Evolutionary conservation across 2,113 vertebrate species (phyloP), one percentile per base, ranked within the genome.

Genomic region (Mirza zaza): DNA sequence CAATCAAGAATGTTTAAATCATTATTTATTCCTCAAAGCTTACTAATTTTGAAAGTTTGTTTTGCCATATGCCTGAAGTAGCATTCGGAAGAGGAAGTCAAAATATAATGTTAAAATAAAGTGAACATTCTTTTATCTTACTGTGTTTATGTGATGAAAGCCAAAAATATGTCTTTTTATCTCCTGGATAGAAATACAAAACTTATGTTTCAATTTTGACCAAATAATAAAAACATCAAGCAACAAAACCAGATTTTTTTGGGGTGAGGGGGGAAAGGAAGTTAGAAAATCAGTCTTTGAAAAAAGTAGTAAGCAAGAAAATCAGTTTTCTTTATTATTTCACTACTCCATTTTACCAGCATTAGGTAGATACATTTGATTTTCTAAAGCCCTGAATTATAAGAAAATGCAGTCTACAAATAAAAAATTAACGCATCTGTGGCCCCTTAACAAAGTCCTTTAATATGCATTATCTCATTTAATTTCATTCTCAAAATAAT

Each of bases 191-290:
- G 21, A 89, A 83, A 98, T n/a, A 34, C 21, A 91, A 55, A 97
- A 79, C 42, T 59, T 97, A 88, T 48, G 59, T 75, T 97, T 95
- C 86, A 57, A n/a, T 94, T 95, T 96, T 55, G 12, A 97, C 50
- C 73, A 70, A 86, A 42, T 65, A 70, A 86, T 34, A 71, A 48
- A 92, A 95, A 76, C n/a, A 92, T 15, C 59, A 83, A 94, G 36
- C 32, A 87, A 90, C 9, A 94, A 82, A 91, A 89, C 17, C 18
- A 67, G 12, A n/a, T n/a, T n/a, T n/a, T n/a, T 70, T 88, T 95
- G 82, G 25, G 23, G 42, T 23, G 15, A 23, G 36, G 21, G 55
- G 15, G 63, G 67, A 68, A n/a, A 70, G 59, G 25, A 63, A 82
- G 50, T 70, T 75, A 93, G 21, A 88, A 86, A 86, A 91, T 91